Percentiles rank a stretch among this genome's conserved stretches.
Conservation (phyloP, 2,113 vertebrate genomes). For the Chunga burmeisteri region DNA sequence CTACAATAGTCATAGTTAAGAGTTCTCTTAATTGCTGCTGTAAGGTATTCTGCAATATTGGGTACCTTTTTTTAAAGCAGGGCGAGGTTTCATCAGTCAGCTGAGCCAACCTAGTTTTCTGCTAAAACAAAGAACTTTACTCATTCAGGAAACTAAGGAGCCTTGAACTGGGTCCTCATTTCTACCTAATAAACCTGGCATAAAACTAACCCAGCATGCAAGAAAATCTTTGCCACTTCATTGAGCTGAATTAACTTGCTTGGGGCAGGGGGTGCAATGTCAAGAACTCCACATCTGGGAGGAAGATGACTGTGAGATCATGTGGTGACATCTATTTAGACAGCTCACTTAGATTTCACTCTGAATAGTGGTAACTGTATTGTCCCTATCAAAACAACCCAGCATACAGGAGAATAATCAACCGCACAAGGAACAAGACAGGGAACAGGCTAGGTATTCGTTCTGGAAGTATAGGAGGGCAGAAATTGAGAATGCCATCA, state of each 20-base stretch:
- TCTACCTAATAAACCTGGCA: background rate
- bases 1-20: background rate
- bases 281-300: background rate
- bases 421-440: background rate
- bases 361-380: background rate
- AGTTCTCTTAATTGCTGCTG: background rate
- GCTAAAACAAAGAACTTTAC: background rate
- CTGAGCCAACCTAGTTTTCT: background rate
- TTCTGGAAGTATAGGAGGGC: background rate
- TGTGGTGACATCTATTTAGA: background rate
- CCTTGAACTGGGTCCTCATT: background rate
- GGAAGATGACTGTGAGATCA: background rate
- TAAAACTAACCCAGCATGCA: background rate
- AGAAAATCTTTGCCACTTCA: background rate
- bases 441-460: background rate
- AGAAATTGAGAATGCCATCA: background rate
- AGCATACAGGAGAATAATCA: background rate
- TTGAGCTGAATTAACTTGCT: background rate
- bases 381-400: background rate
- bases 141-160: background rate
- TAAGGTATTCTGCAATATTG: background rate
- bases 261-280: background rate
- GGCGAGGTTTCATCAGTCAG: background rate
- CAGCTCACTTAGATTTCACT: background rate
- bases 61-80: background rate